Base-by-base conservation (phyloP, 2,797 vertebrate genomes). In the Sternotherus odoratus region DNA sequence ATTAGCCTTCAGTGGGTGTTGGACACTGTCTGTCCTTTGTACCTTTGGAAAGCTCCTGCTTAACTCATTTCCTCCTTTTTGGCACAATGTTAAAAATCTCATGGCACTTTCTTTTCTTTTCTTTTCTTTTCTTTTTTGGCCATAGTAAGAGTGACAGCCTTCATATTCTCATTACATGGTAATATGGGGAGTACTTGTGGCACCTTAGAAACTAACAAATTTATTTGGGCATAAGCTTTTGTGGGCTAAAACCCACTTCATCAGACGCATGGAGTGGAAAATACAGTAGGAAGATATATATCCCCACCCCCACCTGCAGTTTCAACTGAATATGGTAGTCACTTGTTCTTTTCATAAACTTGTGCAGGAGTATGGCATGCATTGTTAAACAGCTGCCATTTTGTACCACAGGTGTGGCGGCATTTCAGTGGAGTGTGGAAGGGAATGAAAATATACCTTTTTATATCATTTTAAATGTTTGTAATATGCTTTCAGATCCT, bases 1-100 rank as follows among this genome's bases (percentile, higher is more conserved):
- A 84, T 88, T 90, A 91, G 30, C 66, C 53, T 93, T 92, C 94
- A 84, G 56, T 81, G 91, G 92, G 77, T 87, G 8, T 36, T 66
- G n/a, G 63, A n/a, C n/a, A n/a, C 17, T 66, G 19, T 21, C 8
- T 36, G n/a, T 19, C 19, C 63, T 63, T 46, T 49, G 79, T 56
- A 33, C 48, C 54, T 89, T 77, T 69, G 53, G 86, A 89, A 93
- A 51, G 79, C 78, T 28, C 88, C 39, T 5, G 8, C 69, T 74
- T 28, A 43, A 43, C 24, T 43, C 69, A 24, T 74, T 74, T 66
- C 33, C 19, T 36, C 28, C 33, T 66, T 66, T 66, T 74, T 15
- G 23, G 46, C 69, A 46, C 12, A 11, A 19, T 39, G 7, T 43
- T 46, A 74, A 28, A 46, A 28, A 74, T 46, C 36, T 74, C 39